These are phyloP conservation scores for Melanchra persicariae DNA, from an alignment of 2,888 invertebrate genomes.

Conservation along the genomic window DNA sequence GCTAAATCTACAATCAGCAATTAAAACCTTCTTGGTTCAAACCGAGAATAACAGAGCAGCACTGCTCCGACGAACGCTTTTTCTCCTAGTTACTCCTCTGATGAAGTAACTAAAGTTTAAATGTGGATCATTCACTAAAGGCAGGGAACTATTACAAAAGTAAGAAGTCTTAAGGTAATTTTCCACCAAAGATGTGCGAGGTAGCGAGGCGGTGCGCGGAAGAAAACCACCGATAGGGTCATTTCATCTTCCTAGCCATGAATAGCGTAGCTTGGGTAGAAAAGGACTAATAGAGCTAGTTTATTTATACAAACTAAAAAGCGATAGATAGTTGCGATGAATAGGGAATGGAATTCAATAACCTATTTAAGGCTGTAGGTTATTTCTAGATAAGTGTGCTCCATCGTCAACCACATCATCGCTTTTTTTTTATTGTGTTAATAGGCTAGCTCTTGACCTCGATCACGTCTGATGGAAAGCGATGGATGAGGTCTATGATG, in stretches of 20 bases:
- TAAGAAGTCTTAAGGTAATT: constrained; percentile 29
- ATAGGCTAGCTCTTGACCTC: too few species aligned
- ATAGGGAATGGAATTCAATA: too few species aligned
- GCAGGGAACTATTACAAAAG: constrained; percentile 55
- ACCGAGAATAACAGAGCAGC: constrained; percentile 9
- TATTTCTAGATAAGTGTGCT: too few species aligned
- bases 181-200: background rate
- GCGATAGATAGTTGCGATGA: background rate
- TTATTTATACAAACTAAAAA: background rate
- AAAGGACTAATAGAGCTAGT: background rate
- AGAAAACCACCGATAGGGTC: background rate
- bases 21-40: background rate
- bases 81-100: constrained; percentile 20
- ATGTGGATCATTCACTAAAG: constrained; percentile 44
- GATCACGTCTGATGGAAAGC: too few species aligned
- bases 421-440: too few species aligned
- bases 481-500: too few species aligned
- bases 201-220: background rate
- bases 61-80: constrained; percentile 7
- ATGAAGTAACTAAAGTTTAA: constrained; percentile 51
- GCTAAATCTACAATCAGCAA: background rate
- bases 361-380: too few species aligned
- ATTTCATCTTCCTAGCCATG: background rate
- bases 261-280: background rate
- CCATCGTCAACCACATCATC: too few species aligned